A percentile compares a stretch with the other conserved stretches of the same genome.
These are phyloP conservation scores for Stichodactyla helianthus DNA, from an alignment of 64 coral and sea anemone genomes.

Conservation along the genomic window DNA sequence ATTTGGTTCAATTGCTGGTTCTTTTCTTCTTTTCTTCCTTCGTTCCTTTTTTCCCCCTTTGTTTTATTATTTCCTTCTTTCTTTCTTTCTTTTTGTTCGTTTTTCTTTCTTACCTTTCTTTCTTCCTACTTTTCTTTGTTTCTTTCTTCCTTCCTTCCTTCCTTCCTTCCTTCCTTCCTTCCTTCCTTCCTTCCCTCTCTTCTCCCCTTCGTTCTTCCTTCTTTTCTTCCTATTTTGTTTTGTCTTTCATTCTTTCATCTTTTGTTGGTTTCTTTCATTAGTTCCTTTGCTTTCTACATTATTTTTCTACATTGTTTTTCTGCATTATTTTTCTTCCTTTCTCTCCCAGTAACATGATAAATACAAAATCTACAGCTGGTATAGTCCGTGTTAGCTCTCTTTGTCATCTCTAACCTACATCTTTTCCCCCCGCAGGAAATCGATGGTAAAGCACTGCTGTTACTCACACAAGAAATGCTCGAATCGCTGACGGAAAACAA, in stretches of 20 bases:
- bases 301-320: not conserved
- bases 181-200: not conserved
- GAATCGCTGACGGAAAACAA: slow-evolving; percentile 90
- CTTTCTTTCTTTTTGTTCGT: not conserved
- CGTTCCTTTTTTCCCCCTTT: not conserved
- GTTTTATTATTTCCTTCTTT: not conserved
- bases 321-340: too few relatives aligned
- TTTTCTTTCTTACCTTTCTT: not conserved
- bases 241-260: not conserved
- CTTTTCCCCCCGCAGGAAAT: slow-evolving; percentile 52
- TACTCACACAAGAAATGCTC: slow-evolving; percentile 90
- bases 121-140: too few relatives aligned
- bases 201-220: not conserved
- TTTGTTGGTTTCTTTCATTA: not conserved
- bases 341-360: too few relatives aligned
- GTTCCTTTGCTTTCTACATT: not conserved
- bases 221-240: not conserved
- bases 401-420: not conserved
- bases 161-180: not conserved
- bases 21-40: not conserved
- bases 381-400: too few relatives aligned
- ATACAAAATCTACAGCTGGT: too few relatives aligned
- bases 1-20: too few relatives aligned
- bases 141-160: too few relatives aligned
- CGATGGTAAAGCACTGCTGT: slow-evolving; percentile 75